Conservation (phyloP, 2,888 invertebrate genomes). For the Pherbina coryleti region DNA sequence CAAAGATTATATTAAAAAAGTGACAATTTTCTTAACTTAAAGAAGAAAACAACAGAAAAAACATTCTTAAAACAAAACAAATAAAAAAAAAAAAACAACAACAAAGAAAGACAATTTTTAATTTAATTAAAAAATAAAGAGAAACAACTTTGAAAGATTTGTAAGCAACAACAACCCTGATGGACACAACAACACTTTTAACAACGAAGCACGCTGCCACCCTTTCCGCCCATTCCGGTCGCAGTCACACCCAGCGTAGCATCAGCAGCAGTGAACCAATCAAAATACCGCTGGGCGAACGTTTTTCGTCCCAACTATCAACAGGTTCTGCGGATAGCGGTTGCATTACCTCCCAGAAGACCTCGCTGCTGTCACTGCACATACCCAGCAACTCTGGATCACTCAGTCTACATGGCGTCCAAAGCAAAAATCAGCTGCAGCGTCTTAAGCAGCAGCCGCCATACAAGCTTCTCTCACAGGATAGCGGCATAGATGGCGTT, state of each 20-base stretch:
- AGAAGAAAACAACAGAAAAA: conserved; percentile 27
- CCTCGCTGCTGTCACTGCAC: conserved; percentile 51
- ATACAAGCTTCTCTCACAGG: conserved; percentile 62
- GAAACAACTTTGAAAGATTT: background rate
- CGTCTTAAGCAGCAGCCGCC: conserved; percentile 50
- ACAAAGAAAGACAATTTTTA: conserved; percentile 9
- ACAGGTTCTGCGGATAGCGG: conserved; percentile 67
- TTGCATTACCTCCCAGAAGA: conserved; percentile 55
- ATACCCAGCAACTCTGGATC: conserved; percentile 64
- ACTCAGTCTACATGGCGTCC: conserved; percentile 57
- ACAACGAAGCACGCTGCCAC: conserved; percentile 43
- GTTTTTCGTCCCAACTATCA: conserved; percentile 65
- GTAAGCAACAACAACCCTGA: conserved; percentile 55
- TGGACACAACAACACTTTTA: conserved; percentile 57
- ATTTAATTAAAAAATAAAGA: background rate
- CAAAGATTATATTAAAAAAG: background rate
- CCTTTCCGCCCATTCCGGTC: conserved; percentile 33
- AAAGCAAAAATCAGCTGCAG: conserved; percentile 55
- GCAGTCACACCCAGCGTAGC: conserved; percentile 42
- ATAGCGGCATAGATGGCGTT: conserved; percentile 68
- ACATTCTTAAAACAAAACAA: conserved; percentile 23
- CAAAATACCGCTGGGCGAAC: conserved; percentile 62
- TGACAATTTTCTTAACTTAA: background rate
- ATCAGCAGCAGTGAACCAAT: conserved; percentile 60
- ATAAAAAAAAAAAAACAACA: conserved; percentile 21